phyloP scores from a whole-genome alignment of 2,113 vertebrate genomes.

The Strigops habroptila region DNA sequence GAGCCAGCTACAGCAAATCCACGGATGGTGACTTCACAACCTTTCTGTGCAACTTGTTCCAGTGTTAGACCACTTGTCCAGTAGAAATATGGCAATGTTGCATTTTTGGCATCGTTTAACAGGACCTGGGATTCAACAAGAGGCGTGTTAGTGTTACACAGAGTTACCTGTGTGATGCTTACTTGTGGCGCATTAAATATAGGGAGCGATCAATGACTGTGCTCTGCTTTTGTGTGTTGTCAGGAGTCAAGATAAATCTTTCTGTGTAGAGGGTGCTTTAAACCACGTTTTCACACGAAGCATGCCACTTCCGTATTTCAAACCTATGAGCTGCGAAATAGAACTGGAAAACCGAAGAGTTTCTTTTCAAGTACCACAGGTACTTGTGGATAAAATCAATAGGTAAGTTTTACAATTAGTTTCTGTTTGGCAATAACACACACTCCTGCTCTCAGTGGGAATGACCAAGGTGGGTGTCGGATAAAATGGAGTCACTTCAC shows the following conservation, averaged over 20 bases:
- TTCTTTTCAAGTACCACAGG: conserved; percentile 77
- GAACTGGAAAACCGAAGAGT: conserved; percentile 65
- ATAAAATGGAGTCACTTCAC: background rate
- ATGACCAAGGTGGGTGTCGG: background rate
- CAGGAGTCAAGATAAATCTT: conserved; percentile 94
- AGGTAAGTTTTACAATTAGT: conserved; percentile 72
- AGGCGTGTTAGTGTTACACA: background rate
- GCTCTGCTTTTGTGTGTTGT: background rate
- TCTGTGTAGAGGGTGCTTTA: conserved; percentile 84
- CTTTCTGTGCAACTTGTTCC: background rate
- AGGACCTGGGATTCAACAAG: background rate
- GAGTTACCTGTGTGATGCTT: background rate
- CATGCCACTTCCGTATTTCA: conserved; percentile 48
- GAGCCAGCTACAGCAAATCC: background rate
- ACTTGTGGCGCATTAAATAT: background rate
- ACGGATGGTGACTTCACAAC: background rate
- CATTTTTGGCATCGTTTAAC: background rate
- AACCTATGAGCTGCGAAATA: conserved; percentile 64
- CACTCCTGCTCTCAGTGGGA: background rate
- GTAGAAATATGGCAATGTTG: background rate
- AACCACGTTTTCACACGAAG: conserved; percentile 87
- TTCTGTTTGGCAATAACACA: background rate
- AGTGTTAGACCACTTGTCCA: background rate
- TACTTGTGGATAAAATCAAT: conserved; percentile 82
- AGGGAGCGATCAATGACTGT: background rate